These are phyloP conservation scores for honey bee (Apis mellifera) DNA, from an alignment of 1,140 invertebrate species.

Conservation along the genomic window Amel_HAv3.1 CM009940.2:3366001-3366500, in stretches of 20 bases:
- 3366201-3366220: not conserved
- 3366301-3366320: conserved; percentile 23
- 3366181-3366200: conserved; percentile 20
- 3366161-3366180: conserved; percentile 4
- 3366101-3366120: conserved; percentile 19
- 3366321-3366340: conserved; percentile 40
- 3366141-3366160: conserved; percentile 30
- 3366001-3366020: not conserved
- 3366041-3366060: not conserved
- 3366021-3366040: conserved; percentile 6
- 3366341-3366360: not conserved
- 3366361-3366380: not conserved
- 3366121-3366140: conserved; percentile 36
- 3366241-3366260: conserved; percentile 13
- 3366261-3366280: not conserved
- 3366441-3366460: not conserved
- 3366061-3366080: conserved; percentile 33
- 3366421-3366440: not conserved
- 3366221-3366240: conserved; percentile 7
- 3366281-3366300: too few species aligned
- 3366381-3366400: not conserved
- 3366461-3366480: not conserved
- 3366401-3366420: not conserved
- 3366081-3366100: conserved; percentile 12
- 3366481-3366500: too few species aligned